These are phyloP conservation scores for Psylliodes chrysocephalus DNA, from an alignment of 2,888 invertebrate species.

Conservation along the genomic window DNA sequence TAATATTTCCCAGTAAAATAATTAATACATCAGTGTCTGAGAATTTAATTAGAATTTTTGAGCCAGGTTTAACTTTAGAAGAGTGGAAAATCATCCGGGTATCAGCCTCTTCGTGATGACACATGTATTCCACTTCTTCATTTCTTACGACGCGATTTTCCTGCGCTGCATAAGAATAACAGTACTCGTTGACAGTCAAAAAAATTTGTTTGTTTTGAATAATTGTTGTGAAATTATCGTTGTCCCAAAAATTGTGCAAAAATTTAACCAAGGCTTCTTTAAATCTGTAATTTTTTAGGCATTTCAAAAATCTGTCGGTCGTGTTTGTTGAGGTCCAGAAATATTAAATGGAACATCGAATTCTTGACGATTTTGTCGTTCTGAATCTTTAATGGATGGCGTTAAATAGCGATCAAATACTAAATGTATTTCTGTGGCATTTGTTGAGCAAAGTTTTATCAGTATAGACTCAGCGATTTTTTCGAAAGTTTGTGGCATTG, in stretches of 20 bases:
- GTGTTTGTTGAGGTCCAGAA: constrained; percentile 50
- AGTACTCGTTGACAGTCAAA: no score
- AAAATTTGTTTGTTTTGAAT: constrained; percentile 46
- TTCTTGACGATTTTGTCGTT: constrained; percentile 48
- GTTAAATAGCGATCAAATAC: constrained; percentile 54
- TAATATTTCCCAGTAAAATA: no score
- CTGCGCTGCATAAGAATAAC: no score
- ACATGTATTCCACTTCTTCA: no score
- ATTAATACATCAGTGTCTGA: no score
- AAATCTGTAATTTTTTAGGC: no score
- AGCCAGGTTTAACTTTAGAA: constrained; percentile 37
- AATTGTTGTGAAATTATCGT: constrained; percentile 55
- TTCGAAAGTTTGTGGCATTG: constrained; percentile 51
- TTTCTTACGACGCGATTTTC: no score
- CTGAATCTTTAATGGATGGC: constrained; percentile 42
- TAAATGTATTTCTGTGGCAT: constrained; percentile 48
- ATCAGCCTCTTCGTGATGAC: constrained; percentile 52
- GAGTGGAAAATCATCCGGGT: constrained; percentile 44
- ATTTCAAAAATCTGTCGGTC: constrained; percentile 51
- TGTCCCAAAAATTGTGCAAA: no score
- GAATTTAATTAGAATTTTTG: no score
- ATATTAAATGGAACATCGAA: constrained; percentile 49
- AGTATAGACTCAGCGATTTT: constrained; percentile 52
- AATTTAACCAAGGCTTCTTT: no score
- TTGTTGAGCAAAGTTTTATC: constrained; percentile 47